phyloP scores from a whole-genome alignment of 2,113 vertebrate species.

The Periophthalmus modestus region DNA sequence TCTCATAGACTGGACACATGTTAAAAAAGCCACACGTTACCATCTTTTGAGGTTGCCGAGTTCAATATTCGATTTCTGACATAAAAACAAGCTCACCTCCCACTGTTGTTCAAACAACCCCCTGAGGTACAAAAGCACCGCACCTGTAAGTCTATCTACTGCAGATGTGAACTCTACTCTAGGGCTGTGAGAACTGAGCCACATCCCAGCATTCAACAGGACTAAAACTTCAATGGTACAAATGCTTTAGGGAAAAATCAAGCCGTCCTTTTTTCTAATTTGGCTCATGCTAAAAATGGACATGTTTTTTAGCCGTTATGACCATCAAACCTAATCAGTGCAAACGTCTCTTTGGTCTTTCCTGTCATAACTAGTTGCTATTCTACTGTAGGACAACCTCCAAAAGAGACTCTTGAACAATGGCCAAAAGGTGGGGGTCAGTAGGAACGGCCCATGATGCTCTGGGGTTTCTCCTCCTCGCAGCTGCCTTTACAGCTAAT shows the following conservation, averaged over 20 bases:
- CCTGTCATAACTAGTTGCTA: slow-evolving; percentile 30
- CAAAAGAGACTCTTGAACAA: slow-evolving; percentile 23
- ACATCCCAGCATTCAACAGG: not conserved
- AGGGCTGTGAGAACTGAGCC: slow-evolving; percentile 32
- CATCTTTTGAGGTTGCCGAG: not conserved
- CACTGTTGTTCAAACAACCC: slow-evolving; percentile 52
- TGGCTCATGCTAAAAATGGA: not conserved
- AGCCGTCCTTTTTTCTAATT: not conserved
- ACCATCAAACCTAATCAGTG: slow-evolving; percentile 67
- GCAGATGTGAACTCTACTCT: slow-evolving; percentile 62
- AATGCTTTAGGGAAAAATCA: no score
- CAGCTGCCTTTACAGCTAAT: slow-evolving; percentile 52
- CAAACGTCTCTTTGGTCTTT: slow-evolving; percentile 43
- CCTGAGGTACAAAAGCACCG: slow-evolving; percentile 45
- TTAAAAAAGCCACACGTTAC: not conserved
- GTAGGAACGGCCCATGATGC: slow-evolving; percentile 16
- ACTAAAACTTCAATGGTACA: not conserved
- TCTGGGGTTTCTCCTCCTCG: slow-evolving; percentile 27
- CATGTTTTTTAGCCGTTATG: slow-evolving; percentile 69
- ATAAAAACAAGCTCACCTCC: slow-evolving; percentile 31
- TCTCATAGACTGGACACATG: not conserved
- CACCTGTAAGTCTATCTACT: slow-evolving; percentile 66
- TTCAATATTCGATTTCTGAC: not conserved
- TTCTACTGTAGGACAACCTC: slow-evolving; percentile 27
- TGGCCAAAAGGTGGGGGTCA: slow-evolving; percentile 54